Evolutionary conservation across 1,140 invertebrate genomes (phyloP), one percentile per base, ranked within the genome.

Genomic region (Olivierus martensii): DNA sequence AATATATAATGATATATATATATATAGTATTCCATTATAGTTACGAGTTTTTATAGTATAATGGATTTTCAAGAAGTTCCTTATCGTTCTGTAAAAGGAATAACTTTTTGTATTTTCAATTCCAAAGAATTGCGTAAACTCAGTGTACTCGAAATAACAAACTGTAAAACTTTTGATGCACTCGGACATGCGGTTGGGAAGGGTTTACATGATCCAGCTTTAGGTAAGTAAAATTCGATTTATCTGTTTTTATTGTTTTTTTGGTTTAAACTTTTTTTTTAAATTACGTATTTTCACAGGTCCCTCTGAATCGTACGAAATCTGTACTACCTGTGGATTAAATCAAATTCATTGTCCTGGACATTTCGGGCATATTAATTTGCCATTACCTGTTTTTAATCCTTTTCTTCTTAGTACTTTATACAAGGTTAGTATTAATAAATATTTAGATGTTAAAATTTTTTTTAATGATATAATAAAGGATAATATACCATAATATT

Each of bases 361-460:
- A 3, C 95, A 99, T 71, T 83, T 93, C 72, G 94, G 94, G 0
- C 87, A 96, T 63, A 94, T 99, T 55, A 81, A 83, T 53, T 70
- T 99, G n/a, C 86, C 89, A 3, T 67, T 96, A 3, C 79, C 87
- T 7, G 82, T 93, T 1, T 82, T 90, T 41, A 97, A 98, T 77
- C 92, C 94, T 3, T 61, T 98, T 34, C 89, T 92, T 63, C 82
- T 87, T 45, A 82, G 81, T 65, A 72, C 76, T 41, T 71, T 94
- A 14, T 79, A 67, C 72, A 81, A 67, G 71, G 79, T 81, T 62
- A 52, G 12, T 43, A 21, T 19, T 15, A 2, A n/a, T n/a, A n/a
- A n/a, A n/a, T n/a, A n/a, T n/a, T n/a, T n/a, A n/a, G n/a, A n/a
- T n/a, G n/a, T n/a, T n/a, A n/a, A n/a, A n/a, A n/a, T n/a, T n/a